Evolutionary conservation across 2,113 vertebrate genomes (phyloP), one percentile per base, ranked within the genome.

Genomic region (Dromas ardeola): DNA sequence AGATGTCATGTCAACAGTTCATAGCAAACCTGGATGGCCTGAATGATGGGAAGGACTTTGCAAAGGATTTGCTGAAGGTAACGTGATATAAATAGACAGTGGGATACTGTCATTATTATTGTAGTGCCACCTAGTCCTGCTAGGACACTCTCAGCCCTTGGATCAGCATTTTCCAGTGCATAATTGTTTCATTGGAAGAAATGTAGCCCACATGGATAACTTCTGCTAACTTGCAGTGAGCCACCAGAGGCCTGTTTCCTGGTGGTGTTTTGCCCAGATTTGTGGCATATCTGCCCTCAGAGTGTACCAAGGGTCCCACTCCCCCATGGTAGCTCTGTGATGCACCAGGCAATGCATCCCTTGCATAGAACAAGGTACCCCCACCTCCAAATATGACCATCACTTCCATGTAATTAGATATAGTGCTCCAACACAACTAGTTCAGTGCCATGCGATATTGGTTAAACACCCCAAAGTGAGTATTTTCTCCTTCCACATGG

Each of bases 41-140:
- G 89, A 99, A 99, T 21, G 98, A 99, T 56, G 98, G 99, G 61
- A 99, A 99, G 97, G 99, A 99, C 96, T 99, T 99, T 95, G 98
- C 99, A 66, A 99, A 99, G 98, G 99, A 99, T 69, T 96, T 99
- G 90, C 96, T 99, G 97, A 99, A 99, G 99, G 99, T 99, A 98
- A 92, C 1, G 9, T 47, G 76, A 47, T 56, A 71, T 36, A 82
- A 93, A 61, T 63, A 78, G 74, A n/a, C 42, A 61, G 49, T n/a
- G 40, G 45, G 53, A 34, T 30, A 25, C 30, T 45, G 53, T 34
- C 47, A 13, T 81, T 86, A 10, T 47, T 73, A 34, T 1, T 90
- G 45, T 43, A 81, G 49, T 79, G 49, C 36, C 49, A 76, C 32
- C 49, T 29, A 13, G 43, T 61, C 73, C 84, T 95, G 32, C n/a